Evolutionary conservation across 2,113 vertebrate species (phyloP).

Genomic region (Paedocypris sp.): DNA sequence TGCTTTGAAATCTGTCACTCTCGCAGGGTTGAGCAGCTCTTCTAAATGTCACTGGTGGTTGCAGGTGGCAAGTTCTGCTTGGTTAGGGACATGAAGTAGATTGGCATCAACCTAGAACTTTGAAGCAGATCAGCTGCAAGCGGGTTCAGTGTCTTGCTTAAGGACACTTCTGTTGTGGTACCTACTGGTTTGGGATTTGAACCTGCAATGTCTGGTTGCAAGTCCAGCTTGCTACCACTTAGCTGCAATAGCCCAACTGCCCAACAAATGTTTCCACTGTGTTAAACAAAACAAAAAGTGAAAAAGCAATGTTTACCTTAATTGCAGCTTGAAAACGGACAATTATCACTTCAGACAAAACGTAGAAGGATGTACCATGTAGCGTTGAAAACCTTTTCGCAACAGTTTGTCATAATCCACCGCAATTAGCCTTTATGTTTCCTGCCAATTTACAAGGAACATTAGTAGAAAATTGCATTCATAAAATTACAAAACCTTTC

Average conservation of each 20-base stretch:
- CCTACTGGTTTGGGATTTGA: too few species aligned
- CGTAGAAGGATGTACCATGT: slow-evolving; percentile 15
- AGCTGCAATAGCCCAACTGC: too few species aligned
- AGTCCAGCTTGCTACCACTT: too few species aligned
- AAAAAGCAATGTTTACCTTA: background rate
- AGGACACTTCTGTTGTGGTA: too few species aligned
- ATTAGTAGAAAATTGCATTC: slow-evolving; percentile 6
- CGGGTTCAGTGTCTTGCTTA: too few species aligned
- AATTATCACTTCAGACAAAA: slow-evolving; percentile 13
- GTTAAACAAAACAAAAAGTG: background rate
- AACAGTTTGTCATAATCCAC: slow-evolving; percentile 25
- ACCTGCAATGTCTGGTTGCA: too few species aligned
- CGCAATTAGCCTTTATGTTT: slow-evolving; percentile 32
- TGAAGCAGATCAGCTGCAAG: too few species aligned
- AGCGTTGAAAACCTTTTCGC: slow-evolving; percentile 19
- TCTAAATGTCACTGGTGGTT: slow-evolving; percentile 35
- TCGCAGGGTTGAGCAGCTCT: slow-evolving; percentile 17
- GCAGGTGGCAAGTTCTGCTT: slow-evolving; percentile 4
- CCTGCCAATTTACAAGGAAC: slow-evolving; percentile 11
- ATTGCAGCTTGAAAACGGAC: slow-evolving; percentile 9
- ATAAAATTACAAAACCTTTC: background rate
- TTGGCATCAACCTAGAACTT: background rate
- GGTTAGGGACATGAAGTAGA: background rate
- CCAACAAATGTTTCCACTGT: too few species aligned
- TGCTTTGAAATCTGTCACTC: slow-evolving; percentile 25